These are phyloP conservation scores for Ommatoiulus sabulosus DNA, from an alignment of 2,888 invertebrate species.

Conservation along the genomic window DNA sequence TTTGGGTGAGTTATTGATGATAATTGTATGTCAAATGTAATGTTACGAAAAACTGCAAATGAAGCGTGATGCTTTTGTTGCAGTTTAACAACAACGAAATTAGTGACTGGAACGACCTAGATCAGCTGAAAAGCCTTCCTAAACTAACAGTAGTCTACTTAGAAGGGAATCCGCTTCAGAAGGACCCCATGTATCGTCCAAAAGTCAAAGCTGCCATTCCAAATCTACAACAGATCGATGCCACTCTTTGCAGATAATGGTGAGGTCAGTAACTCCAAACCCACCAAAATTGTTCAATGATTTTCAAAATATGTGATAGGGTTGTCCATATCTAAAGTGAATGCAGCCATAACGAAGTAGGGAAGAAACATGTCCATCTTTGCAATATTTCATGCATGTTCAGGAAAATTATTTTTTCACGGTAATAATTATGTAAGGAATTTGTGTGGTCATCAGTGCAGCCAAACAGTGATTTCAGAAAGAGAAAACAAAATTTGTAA, in stretches of 20 bases:
- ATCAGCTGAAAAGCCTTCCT: conserved; percentile 74
- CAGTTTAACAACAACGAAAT: conserved; percentile 93
- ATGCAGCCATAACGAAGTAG: too few species aligned
- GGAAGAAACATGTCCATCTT: not conserved
- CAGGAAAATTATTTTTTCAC: too few species aligned
- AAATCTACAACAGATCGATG: conserved; percentile 91
- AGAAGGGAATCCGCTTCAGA: conserved; percentile 88
- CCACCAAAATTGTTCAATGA: not conserved
- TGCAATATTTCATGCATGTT: not conserved
- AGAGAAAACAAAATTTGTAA: too few species aligned
- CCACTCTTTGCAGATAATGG: conserved; percentile 82
- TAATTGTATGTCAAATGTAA: not conserved
- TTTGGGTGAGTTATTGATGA: conserved; percentile 81
- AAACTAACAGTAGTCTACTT: conserved; percentile 84
- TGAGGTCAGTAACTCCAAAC: not conserved
- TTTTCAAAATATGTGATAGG: not conserved
- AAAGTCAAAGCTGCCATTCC: conserved; percentile 91
- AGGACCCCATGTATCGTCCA: conserved; percentile 87
- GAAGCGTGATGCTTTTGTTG: not conserved
- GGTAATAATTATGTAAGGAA: too few species aligned
- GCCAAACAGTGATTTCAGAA: too few species aligned
- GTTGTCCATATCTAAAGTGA: not conserved
- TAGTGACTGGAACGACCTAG: conserved; percentile 85
- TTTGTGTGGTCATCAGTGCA: too few species aligned
- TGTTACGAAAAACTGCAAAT: not conserved